Evolutionary conservation across 2,113 vertebrate species (phyloP).

Genomic region (Phaethon lepturus): DNA sequence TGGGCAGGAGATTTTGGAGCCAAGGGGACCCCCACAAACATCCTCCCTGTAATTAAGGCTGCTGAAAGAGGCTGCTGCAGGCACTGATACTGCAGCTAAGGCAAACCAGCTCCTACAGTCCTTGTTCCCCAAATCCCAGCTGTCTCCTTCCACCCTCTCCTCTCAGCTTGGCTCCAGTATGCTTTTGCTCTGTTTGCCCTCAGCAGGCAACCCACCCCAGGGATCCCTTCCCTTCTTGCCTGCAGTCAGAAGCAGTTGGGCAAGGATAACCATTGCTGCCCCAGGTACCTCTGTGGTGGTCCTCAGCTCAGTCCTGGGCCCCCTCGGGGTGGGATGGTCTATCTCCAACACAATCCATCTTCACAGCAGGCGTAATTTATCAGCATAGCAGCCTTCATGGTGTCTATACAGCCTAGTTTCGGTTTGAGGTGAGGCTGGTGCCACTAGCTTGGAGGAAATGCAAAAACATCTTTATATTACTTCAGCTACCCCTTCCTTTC

Average conservation of each 20-base stretch:
- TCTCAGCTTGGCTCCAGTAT: not conserved
- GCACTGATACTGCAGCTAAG: not conserved
- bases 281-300: fast-evolving
- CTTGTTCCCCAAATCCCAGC: not conserved
- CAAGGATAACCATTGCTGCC: not conserved
- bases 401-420: not conserved
- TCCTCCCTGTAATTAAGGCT: not conserved
- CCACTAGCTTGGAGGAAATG: not conserved
- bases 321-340: not conserved
- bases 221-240: not conserved
- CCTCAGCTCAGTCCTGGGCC: not conserved
- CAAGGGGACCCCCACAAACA: not conserved
- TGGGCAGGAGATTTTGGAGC: not conserved
- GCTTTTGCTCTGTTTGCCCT: not conserved
- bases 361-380: not conserved
- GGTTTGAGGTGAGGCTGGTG: not conserved
- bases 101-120: not conserved
- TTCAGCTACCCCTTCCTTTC: not conserved
- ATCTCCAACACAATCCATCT: not conserved
- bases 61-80: not conserved
- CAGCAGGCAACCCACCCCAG: not conserved
- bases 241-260: not conserved
- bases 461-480: not conserved
- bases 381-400: not conserved
- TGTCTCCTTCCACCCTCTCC: not conserved